Base-by-base conservation (phyloP, 2,797 vertebrate species). In the Chaetophractus vellerosus region DNA sequence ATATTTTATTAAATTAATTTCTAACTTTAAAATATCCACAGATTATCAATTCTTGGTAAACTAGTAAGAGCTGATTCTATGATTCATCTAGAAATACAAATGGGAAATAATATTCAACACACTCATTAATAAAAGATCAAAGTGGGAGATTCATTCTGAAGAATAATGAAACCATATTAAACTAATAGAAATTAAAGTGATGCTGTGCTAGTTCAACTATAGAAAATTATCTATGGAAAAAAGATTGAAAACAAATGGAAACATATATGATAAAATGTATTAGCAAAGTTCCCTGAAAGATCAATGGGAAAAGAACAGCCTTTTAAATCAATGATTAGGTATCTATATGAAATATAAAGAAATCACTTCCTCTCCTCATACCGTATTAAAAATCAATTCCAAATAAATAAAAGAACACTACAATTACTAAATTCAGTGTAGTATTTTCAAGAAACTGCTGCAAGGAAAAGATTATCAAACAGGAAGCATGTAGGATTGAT, bases 291-390 rank as follows among this genome's bases (percentile, higher is more conserved):
- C 14, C 6, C 68, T 50, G 18, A 14, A 75, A 2, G 23, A 82
- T 19, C 31, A 57, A 11, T n/a, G 28, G 21, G 33, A 9, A 79
- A 87, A 72, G n/a, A 64, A 55, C 5, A 55, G 4, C 9, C 41
- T 92, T 85, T 36, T 61, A 86, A 88, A 55, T 82, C 57, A 88
- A 82, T 88, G 28, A 57, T 61, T 48, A 26, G 12, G n/a, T 93
- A 64, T 24, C 18, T 36, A 24, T 8, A 59, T 38, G 31, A 68
- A 45, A 75, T 48, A 82, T 3, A 82, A 66, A 66, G 52, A 75
- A 88, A 83, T 38, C 61, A 75, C 5, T 68, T 33, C n/a, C 21
- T 68, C 9, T 75, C 3, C 31, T 80, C 28, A n/a, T 59, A 4
- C 19, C 10, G 50, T 68, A 64, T 68, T 48, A 36, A 89, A 82